These are phyloP conservation scores for Nephrotoma flavescens DNA, from an alignment of 2,888 invertebrate genomes.

Conservation along the genomic window DNA sequence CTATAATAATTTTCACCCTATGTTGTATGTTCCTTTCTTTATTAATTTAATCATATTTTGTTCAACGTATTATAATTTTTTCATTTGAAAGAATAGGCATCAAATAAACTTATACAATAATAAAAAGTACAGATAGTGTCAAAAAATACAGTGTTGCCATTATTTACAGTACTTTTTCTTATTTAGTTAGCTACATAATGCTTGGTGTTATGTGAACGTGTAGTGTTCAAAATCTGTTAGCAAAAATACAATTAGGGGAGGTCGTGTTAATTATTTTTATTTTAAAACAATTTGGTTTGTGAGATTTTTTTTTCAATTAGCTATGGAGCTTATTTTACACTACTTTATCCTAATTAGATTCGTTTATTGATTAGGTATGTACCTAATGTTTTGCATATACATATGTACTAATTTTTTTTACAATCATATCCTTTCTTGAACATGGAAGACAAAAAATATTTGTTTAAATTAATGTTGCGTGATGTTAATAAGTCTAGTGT, in stretches of 20 bases:
- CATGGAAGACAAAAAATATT: no score
- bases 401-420: no score
- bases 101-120: neutral
- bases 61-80: neutral
- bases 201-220: neutral
- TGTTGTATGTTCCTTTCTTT: neutral
- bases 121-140: neutral
- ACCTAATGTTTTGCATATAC: no score
- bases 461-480: no score
- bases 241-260: neutral
- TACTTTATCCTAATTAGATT: no score
- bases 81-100: neutral
- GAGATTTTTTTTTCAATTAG: no score
- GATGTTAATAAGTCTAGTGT: no score
- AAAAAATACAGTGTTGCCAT: neutral
- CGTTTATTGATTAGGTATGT: no score
- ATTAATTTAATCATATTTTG: neutral
- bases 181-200: neutral
- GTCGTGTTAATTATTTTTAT: neutral
- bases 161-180: neutral
- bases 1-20: neutral
- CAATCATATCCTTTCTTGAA: no score
- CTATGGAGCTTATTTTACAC: no score
- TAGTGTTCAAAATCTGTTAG: neutral
- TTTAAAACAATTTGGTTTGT: no score